Evolutionary conservation across 2,797 vertebrate species (phyloP).

Genomic region (Lophius americanus): DNA sequence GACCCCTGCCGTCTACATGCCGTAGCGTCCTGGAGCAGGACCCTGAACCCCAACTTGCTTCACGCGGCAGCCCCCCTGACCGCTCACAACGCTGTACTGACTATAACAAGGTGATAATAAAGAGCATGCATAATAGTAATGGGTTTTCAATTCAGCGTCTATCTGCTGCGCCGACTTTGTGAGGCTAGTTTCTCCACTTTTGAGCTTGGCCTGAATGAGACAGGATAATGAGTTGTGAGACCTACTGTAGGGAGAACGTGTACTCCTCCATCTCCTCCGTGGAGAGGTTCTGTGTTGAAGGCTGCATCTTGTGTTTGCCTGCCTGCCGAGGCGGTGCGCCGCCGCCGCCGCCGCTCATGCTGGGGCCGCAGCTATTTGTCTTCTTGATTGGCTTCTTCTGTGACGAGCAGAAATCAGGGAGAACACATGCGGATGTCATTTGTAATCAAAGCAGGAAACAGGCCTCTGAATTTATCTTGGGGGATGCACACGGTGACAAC

Average conservation of each 20-base stretch:
- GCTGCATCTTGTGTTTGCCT: slow-evolving; percentile 69
- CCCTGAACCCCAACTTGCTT: too few species aligned
- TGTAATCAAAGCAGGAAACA: slow-evolving; percentile 83
- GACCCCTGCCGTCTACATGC: too few species aligned
- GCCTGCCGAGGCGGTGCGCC: slow-evolving; percentile 66
- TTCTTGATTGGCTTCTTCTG: slow-evolving; percentile 85
- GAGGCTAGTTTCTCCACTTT: slow-evolving; percentile 1
- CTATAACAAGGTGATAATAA: too few species aligned
- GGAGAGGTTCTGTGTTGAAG: slow-evolving; percentile 66
- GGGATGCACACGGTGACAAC: slow-evolving; percentile 75
- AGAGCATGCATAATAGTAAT: too few species aligned
- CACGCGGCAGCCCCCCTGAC: too few species aligned
- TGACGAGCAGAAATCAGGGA: slow-evolving; percentile 74
- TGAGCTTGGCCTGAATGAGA: slow-evolving; percentile 41
- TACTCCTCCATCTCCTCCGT: slow-evolving; percentile 81
- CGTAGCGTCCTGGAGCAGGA: too few species aligned
- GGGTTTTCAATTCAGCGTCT: too few species aligned
- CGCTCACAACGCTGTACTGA: too few species aligned
- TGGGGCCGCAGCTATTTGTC: slow-evolving; percentile 76
- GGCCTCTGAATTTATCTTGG: slow-evolving; percentile 79
- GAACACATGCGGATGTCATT: slow-evolving; percentile 80
- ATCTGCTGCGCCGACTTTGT: too few species aligned
- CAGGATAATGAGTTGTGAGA: slow-evolving; percentile 64
- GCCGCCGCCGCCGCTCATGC: slow-evolving; percentile 71
- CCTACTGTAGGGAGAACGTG: slow-evolving; percentile 83